phyloP scores from a whole-genome alignment of 2,797 vertebrate genomes.

The Ficedula albicollis region DNA sequence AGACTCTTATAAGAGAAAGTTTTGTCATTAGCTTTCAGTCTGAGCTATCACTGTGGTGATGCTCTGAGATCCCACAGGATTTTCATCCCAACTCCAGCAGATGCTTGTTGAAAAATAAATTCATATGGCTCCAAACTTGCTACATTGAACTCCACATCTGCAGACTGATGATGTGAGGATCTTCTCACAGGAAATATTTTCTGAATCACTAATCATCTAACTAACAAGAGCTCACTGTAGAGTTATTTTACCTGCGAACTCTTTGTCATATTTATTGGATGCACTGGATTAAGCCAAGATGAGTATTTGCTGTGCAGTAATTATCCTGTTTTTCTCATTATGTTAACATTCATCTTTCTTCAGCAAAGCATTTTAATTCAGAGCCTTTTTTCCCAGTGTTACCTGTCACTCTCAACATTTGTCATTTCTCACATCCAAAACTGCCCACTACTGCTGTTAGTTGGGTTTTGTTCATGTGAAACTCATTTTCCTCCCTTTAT shows the following conservation, averaged over 20 bases:
- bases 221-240: not conserved
- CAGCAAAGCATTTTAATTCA: not conserved
- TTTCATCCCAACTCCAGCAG: not conserved
- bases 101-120: not conserved
- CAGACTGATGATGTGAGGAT: not conserved
- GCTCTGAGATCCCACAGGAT: not conserved
- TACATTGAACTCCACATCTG: not conserved
- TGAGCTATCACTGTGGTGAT: rapidly evolving
- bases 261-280: not conserved
- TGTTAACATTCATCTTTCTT: not conserved
- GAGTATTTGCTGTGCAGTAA: not conserved
- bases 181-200: not conserved
- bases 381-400: not conserved
- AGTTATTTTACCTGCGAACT: not conserved
- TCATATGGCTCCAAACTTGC: not conserved
- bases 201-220: not conserved
- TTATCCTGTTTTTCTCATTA: not conserved
- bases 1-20: not conserved
- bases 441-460: not conserved
- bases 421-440: not conserved
- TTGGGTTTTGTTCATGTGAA: not conserved
- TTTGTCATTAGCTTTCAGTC: not conserved
- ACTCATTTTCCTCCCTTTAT: not conserved
- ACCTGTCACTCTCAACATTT: not conserved
- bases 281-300: not conserved